A percentile compares a stretch with the other conserved stretches of the same genome.
These are phyloP conservation scores for Philhelius pedissequus DNA, from an alignment of 2,888 invertebrate species.

Conservation along the genomic window DNA sequence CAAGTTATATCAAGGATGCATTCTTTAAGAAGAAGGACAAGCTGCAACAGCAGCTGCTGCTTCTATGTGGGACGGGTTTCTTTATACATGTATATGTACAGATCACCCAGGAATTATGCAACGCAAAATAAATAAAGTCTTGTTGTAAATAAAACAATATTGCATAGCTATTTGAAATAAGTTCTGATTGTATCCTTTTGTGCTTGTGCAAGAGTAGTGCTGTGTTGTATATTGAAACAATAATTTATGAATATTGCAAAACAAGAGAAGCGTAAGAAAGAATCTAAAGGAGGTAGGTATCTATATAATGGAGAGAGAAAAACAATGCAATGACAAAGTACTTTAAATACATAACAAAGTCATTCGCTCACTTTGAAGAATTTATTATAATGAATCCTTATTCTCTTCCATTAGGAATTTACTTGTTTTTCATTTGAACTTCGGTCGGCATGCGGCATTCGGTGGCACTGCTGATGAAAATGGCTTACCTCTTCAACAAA, in stretches of 20 bases:
- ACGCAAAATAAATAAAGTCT: background rate
- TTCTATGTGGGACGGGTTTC: background rate
- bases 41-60: background rate
- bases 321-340: conserved; percentile 1
- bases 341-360: background rate
- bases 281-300: background rate
- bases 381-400: background rate
- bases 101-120: background rate
- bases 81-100: background rate
- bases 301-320: no score
- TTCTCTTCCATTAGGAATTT: background rate
- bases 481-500: background rate
- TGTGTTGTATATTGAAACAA: background rate
- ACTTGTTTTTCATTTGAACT: background rate
- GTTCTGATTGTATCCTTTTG: background rate
- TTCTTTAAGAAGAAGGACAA: background rate
- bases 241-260: background rate
- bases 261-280: background rate
- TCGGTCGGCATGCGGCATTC: no score
- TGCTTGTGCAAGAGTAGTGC: background rate
- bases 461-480: background rate
- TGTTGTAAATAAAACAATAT: conserved; percentile 5
- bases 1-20: conserved; percentile 3
- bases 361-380: background rate
- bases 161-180: background rate